Base-by-base conservation (phyloP, 2,888 invertebrate genomes). In the Orchesella flavescens region DNA sequence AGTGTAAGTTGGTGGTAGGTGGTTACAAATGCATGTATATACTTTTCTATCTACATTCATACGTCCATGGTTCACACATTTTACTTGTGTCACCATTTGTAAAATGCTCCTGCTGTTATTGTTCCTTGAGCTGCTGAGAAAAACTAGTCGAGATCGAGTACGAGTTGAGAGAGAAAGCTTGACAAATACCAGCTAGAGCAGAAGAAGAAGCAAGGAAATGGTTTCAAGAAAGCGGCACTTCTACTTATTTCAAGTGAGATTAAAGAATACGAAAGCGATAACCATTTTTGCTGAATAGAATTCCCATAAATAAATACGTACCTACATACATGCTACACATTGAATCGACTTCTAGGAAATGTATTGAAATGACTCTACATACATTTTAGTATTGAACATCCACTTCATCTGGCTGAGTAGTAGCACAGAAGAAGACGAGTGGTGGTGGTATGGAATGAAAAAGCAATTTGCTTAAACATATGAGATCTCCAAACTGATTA, bases 401-500 rank as follows among this genome's bases (percentile, higher is more conserved):
- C 34, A 15, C 57, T 57, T 57, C 10, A n/a, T 59, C 21, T 17
- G n/a, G 59, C 10, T 5, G 12, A 34, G 34, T 34, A 34, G 34
- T 2, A 59, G 17, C 17, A 2, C 4, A 3, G 23, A 23, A 61
- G 5, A 61, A 61, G 61, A 21, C 21, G n/a, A n/a, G n/a, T n/a
- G 34, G 34, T 34, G 5, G 12, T 46, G 43, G 72, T 63, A 63
- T 15, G 72, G 53, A 79, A 79, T 79, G 78, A 79, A 79, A 79
- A 79, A 79, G 78, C 78, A 79, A 79, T 79, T 79, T 79, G 78
- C 71, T 61, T 79, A 79, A 79, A 79, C 78, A 79, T 79, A 79
- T 79, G 78, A 79, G 78, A 79, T 79, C 72, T 53, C 71, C 61
- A 24, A 79, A 79, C 78, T 79, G 78, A 79, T 79, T 79, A 79